Percentiles rank a stretch among this genome's conserved stretches.
Conservation (phyloP, 2,888 invertebrate genomes). For the Euplagia quadripunctaria region DNA sequence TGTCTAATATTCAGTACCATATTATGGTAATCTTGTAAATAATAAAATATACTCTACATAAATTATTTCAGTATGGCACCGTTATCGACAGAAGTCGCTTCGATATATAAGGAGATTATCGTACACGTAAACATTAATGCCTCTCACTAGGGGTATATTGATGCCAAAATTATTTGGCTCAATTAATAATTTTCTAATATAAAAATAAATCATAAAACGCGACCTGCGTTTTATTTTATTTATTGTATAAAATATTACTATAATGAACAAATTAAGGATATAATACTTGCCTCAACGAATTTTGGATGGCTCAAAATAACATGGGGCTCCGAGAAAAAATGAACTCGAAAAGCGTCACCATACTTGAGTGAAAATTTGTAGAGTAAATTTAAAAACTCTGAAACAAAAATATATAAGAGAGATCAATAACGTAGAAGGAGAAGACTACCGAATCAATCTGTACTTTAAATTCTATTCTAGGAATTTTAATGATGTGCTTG, state of each 20-base stretch:
- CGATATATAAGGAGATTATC: not conserved
- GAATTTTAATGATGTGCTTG: not conserved
- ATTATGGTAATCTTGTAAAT: too few species aligned
- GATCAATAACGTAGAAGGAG: not conserved
- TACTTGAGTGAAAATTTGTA: constrained; percentile 62
- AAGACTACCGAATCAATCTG: not conserved
- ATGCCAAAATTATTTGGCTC: not conserved
- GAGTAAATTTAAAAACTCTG: constrained; percentile 67
- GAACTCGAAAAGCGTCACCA: constrained; percentile 73
- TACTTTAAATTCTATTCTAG: not conserved
- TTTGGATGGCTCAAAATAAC: constrained; percentile 75
- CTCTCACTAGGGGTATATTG: too few species aligned
- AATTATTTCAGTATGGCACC: not conserved
- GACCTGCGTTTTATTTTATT: not conserved
- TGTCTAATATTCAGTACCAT: too few species aligned
- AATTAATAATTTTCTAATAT: not conserved
- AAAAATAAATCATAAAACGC: too few species aligned
- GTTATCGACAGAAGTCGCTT: not conserved
- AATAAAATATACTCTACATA: too few species aligned
- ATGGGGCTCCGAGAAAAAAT: constrained; percentile 76
- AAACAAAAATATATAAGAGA: constrained; percentile 46
- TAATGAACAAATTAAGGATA: constrained; percentile 27
- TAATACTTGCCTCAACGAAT: constrained; percentile 74
- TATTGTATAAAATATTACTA: not conserved
- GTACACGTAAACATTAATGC: too few species aligned